phyloP scores from a whole-genome alignment of 1,140 invertebrate genomes.

The Oscheius sp. region DNA sequence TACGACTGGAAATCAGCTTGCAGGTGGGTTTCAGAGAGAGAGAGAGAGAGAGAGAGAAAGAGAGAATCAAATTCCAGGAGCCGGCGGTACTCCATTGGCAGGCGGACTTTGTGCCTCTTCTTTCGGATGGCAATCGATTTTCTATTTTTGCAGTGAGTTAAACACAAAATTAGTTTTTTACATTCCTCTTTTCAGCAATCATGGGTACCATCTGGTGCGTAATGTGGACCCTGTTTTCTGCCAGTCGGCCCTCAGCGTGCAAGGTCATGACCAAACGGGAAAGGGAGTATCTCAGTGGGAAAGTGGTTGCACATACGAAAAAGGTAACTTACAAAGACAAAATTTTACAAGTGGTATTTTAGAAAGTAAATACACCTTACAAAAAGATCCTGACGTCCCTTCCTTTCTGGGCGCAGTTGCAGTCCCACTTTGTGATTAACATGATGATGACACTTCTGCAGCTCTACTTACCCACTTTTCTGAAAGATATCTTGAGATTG shows the following conservation, averaged over 20 bases:
- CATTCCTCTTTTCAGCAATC: constrained; percentile 35
- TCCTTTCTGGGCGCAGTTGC: constrained; percentile 40
- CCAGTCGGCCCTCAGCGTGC: constrained; percentile 42
- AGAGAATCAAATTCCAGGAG: constrained; percentile 26
- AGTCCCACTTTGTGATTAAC: constrained; percentile 44
- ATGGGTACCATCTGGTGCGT: constrained; percentile 42
- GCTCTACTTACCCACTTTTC: constrained; percentile 45
- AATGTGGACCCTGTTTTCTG: constrained; percentile 34
- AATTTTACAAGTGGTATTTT: not conserved
- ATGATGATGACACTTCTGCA: constrained; percentile 45
- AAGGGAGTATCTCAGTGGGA: constrained; percentile 33
- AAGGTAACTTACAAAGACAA: constrained; percentile 22
- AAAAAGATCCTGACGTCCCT: constrained; percentile 24
- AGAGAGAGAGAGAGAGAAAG: too few relatives aligned
- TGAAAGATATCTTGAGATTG: constrained; percentile 46
- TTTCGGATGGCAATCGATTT: constrained; percentile 48
- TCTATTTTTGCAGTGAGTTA: constrained; percentile 45
- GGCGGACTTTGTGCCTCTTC: constrained; percentile 40
- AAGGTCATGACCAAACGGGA: constrained; percentile 38
- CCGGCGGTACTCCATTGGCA: constrained; percentile 34
- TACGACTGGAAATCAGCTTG: constrained; percentile 46
- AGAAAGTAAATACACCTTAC: constrained; percentile 15
- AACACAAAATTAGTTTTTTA: not conserved
- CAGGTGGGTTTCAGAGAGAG: too few relatives aligned
- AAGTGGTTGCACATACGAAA: constrained; percentile 22